Evolutionary conservation across 2,797 vertebrate species (phyloP).

Genomic region (Liparis tanakae): DNA sequence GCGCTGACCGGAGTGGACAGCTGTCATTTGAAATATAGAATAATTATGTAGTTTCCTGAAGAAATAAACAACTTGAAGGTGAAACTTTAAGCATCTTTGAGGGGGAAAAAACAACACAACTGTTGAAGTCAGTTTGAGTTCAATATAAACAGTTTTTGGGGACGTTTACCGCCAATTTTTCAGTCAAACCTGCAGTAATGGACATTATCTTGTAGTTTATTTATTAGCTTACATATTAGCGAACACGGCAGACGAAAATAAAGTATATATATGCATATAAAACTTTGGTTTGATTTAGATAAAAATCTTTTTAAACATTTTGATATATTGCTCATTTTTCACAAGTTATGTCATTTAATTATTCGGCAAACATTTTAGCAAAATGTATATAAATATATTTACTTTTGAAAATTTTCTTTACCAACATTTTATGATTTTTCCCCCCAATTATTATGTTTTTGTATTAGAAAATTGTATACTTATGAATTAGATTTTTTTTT

Average conservation of each 20-base stretch:
- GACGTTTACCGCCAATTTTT: not conserved
- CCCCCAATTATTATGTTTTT: no score
- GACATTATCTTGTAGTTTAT: not conserved
- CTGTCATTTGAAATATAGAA: conserved; percentile 38
- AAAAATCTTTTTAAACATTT: not conserved
- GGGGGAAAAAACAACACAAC: not conserved
- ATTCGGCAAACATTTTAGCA: not conserved
- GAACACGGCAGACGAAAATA: not conserved
- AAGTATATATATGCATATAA: not conserved
- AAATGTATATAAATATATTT: no score
- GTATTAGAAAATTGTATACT: no score
- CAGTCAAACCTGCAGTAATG: not conserved
- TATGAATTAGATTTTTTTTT: no score
- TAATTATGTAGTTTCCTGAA: conserved; percentile 22
- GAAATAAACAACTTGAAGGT: conserved; percentile 31
- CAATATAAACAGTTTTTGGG: not conserved
- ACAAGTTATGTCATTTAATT: not conserved
- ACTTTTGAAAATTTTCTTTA: no score
- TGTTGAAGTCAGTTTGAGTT: conserved; percentile 11
- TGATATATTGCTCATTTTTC: not conserved
- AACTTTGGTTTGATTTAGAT: not conserved
- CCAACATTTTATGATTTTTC: no score
- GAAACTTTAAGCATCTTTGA: conserved; percentile 13
- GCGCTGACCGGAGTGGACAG: conserved; percentile 12
- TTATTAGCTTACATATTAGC: not conserved